phyloP scores from a whole-genome alignment of 2,113 vertebrate genomes.

The Cinclus mexicanus region DNA sequence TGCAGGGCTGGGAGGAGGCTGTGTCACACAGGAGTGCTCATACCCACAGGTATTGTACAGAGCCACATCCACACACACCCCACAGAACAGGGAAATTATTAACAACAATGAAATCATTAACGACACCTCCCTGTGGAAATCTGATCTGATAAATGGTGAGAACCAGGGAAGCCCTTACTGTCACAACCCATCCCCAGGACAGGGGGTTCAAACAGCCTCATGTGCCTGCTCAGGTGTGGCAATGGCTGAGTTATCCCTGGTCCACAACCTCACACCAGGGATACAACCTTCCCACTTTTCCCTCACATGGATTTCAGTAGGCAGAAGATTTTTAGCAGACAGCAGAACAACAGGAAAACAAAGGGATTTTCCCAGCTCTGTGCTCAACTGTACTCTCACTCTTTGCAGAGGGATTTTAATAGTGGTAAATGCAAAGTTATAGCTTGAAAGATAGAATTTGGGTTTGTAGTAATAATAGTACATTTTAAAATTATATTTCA shows the following conservation, averaged over 20 bases:
- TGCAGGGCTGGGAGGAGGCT: not conserved
- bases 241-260: rapidly evolving
- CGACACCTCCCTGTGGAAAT: not conserved
- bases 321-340: not conserved
- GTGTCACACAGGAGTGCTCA: rapidly evolving
- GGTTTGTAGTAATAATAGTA: not conserved
- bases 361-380: not conserved
- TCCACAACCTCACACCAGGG: not conserved
- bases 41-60: rapidly evolving
- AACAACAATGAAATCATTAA: not conserved
- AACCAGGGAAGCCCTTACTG: not conserved
- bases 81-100: not conserved
- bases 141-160: not conserved
- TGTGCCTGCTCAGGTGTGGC: rapidly evolving
- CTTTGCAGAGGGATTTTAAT: not conserved
- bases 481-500: not conserved
- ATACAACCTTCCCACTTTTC: not conserved
- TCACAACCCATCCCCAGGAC: not conserved
- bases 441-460: not conserved
- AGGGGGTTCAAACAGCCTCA: not conserved
- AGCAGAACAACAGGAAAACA: not conserved
- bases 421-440: not conserved
- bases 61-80: not conserved
- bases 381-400: not conserved
- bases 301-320: not conserved